Evolutionary conservation across 2,113 vertebrate species (phyloP), one percentile per base, ranked within the genome.

Genomic region (Paedocypris sp.): DNA sequence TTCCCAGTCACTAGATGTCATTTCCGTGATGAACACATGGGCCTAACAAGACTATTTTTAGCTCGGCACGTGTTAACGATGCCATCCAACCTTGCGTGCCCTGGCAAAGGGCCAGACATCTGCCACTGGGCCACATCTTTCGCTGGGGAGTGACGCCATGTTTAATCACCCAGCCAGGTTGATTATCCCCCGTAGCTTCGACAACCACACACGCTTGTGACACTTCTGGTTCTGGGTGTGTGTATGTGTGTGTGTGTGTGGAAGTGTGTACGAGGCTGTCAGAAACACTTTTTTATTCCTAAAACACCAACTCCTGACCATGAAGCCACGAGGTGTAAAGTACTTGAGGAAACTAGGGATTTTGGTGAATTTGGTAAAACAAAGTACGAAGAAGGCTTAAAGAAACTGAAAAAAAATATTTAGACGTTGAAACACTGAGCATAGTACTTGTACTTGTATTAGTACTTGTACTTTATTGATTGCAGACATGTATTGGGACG

Each of bases 101-200:
- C 66, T 66, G 57, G 38, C 47, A 28, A 15, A 6, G 33, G 33
- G 25, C 60, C 64, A 70, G 64, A 59, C 67, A 67, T 61, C 60
- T 70, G 56, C 56, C 53, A 64, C 50, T 32, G 32, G 35, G 60
- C 33, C 15, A 9, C 64, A 70, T 64, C 60, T 56, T 67, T 67
- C 64, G 53, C 51, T 19, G 48, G 57, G 58, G 61, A 67, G 50
- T 51, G 64, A 70, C 59, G 58, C 20, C 42, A 45, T 41, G 53
- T 56, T 69, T 61, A 69, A 63, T 73, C 60, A 67, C 67, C 60
- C 59, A 41, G 28, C 50, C 64, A 56, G 50, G 62, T 53, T 36
- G 28, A 39, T 57, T 35, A 66, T 46, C 64, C 49, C 33, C 52
- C 39, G 39, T 29, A 71, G 59, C 32, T 12, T 6, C 49, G 13